phyloP scores from a whole-genome alignment of 1,140 invertebrate genomes.

The Danaus plexippus region DNA sequence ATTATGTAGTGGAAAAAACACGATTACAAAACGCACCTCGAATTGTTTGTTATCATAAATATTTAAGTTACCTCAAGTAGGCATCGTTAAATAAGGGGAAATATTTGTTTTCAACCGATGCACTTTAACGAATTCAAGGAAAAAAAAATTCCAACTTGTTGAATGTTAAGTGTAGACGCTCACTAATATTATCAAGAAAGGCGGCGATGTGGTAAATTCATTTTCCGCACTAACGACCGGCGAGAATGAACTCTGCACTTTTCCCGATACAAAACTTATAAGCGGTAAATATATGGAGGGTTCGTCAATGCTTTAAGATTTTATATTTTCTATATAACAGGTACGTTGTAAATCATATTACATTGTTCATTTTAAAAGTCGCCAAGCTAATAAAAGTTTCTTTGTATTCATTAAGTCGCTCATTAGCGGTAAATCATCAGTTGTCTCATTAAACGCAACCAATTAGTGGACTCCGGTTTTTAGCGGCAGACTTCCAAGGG shows the following conservation, averaged over 20 bases:
- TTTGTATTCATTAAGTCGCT: conserved; percentile 18
- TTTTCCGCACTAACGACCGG: conserved; percentile 24
- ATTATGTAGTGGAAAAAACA: too few relatives aligned
- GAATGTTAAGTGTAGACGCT: conserved; percentile 17
- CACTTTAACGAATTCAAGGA: neutral
- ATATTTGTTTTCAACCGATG: too few relatives aligned
- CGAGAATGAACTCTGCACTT: conserved; percentile 4
- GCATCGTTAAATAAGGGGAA: too few relatives aligned
- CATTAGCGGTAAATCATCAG: conserved; percentile 40
- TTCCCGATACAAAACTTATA: too few relatives aligned
- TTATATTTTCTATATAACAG: too few relatives aligned
- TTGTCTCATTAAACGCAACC: conserved; percentile 42
- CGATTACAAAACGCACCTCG: too few relatives aligned
- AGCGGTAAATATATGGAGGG: too few relatives aligned
- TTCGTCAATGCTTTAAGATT: too few relatives aligned
- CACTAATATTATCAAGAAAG: conserved; percentile 13
- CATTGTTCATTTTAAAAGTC: too few relatives aligned
- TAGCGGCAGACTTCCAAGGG: neutral
- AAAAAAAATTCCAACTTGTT: conserved; percentile 16
- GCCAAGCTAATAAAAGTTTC: conserved; percentile 25
- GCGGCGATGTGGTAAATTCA: conserved; percentile 20
- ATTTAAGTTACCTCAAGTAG: too few relatives aligned
- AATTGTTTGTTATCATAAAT: too few relatives aligned
- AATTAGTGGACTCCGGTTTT: conserved; percentile 29
- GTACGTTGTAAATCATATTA: too few relatives aligned